A percentile compares a stretch with the other conserved stretches of the same genome.
Evolutionary conservation across 2,888 invertebrate genomes (phyloP).

Genomic region (Platerodrilus igneus): DNA sequence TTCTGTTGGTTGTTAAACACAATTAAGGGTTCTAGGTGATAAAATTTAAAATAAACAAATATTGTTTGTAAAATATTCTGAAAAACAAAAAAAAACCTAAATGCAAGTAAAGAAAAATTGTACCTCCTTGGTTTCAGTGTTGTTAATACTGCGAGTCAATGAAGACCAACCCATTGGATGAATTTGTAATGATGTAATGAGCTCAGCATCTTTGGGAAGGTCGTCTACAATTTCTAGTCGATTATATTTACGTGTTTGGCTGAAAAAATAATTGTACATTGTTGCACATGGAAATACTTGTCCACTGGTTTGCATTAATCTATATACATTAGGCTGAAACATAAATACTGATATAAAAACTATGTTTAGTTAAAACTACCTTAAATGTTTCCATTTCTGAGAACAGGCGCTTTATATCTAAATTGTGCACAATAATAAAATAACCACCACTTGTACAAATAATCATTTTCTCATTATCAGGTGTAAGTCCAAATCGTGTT

Average conservation of each 20-base stretch:
- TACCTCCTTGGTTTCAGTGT: constrained; percentile 81
- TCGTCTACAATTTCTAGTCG: constrained; percentile 87
- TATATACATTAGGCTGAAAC: constrained; percentile 79
- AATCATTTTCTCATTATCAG: constrained; percentile 81
- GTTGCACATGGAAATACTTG: constrained; percentile 77
- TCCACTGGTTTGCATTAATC: constrained; percentile 82
- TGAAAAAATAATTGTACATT: constrained; percentile 78
- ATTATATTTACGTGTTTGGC: constrained; percentile 67
- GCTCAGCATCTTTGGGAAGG: constrained; percentile 89
- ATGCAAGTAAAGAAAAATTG: too few relatives aligned
- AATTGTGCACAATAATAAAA: constrained; percentile 82
- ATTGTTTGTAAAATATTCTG: too few relatives aligned
- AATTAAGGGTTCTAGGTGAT: too few relatives aligned
- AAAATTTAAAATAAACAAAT: too few relatives aligned
- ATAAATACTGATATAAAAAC: constrained; percentile 1
- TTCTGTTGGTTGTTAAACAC: too few relatives aligned
- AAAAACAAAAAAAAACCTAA: too few relatives aligned
- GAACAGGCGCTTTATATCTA: constrained; percentile 73
- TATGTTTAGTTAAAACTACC: constrained; percentile 49
- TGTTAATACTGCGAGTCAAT: constrained; percentile 81
- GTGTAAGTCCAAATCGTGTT: constrained; percentile 83
- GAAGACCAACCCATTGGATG: constrained; percentile 90
- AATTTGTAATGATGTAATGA: constrained; percentile 81
- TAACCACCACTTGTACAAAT: constrained; percentile 89
- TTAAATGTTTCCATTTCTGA: constrained; percentile 80